These are phyloP conservation scores for Argynnis bischoffii DNA, from an alignment of 2,888 invertebrate genomes.

Conservation along the genomic window DNA sequence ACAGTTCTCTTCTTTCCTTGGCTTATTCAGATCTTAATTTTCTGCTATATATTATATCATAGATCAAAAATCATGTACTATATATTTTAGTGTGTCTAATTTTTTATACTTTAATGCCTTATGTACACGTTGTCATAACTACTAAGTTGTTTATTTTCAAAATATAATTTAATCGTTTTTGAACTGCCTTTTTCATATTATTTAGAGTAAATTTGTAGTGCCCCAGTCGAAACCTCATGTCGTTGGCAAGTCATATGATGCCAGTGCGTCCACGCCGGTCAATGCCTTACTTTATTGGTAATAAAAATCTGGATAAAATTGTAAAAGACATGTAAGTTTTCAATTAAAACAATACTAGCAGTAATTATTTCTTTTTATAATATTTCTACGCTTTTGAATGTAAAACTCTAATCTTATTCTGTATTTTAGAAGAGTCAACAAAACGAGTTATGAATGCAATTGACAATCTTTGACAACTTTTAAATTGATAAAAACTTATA, in stretches of 20 bases:
- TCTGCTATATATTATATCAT: too few relatives aligned
- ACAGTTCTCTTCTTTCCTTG: too few relatives aligned
- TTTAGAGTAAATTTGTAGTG: slow-evolving; percentile 46
- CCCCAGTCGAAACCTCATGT: slow-evolving; percentile 66
- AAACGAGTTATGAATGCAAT: too few relatives aligned
- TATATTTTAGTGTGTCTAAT: too few relatives aligned
- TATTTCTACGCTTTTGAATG: slow-evolving; percentile 30
- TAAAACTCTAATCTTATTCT: background rate
- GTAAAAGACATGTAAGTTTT: slow-evolving; percentile 57
- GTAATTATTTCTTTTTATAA: background rate
- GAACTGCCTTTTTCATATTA: slow-evolving; percentile 3
- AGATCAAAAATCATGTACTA: too few relatives aligned
- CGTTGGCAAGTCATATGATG: slow-evolving; percentile 64
- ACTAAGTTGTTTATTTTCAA: background rate
- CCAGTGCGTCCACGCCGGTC: slow-evolving; percentile 66
- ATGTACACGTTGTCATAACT: background rate
- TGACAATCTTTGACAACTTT: too few relatives aligned
- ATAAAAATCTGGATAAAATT: slow-evolving; percentile 54
- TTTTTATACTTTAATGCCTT: too few relatives aligned
- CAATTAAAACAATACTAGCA: background rate
- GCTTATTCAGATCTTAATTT: too few relatives aligned
- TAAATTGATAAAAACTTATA: too few relatives aligned
- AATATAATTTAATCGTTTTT: slow-evolving; percentile 2
- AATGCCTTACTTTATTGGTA: slow-evolving; percentile 62
- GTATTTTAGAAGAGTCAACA: too few relatives aligned